Base-by-base conservation (phyloP, 2,113 vertebrate species). In the Sceloporus undulatus region DNA sequence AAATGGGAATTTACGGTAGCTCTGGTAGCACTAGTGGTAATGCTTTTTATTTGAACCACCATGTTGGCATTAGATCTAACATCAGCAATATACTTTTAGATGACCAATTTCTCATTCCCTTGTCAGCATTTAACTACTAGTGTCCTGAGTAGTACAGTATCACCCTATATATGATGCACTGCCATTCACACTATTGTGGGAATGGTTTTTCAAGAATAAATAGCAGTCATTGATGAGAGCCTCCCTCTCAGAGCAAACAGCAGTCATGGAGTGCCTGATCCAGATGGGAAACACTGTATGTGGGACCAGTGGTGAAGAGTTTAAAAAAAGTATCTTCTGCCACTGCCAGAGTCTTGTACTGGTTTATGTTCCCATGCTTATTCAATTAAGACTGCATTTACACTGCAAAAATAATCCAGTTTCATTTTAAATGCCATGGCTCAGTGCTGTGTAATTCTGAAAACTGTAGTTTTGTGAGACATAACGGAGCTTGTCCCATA, bases 1-100 rank as follows among this genome's bases (percentile, higher is more conserved):
- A 91, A 91, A 91, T 74, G 0, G 13, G 91, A 42, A 88, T 91
- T 88, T 18, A 14, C 56, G 5, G 34, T 34, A 74, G 62, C 88
- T 65, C 79, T 87, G 16, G 34, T 77, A 82, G 92, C 80, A 93
- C 56, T 82, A 42, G 42, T 9, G 85, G 34, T 52, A 73, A 25
- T 16, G 54, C 25, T 66, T 18, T 62, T 25, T 5, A 34, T 25
- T 76, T 0, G 70, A 91, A 56, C 77, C 92, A 70, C 90, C 78
- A 48, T 84, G 78, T 79, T 14, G 40, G 23, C 34, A 75, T 79
- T 88, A 34, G 84, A 92, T 48, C 79, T 85, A 79, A 74, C 5
- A 0, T 54, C 78, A 48, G 9, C 87, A 87, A 87, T 48, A 34
- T 42, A 34, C 40, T 9, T 73, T 54, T 42, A 56, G 25, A 48